Percentiles rank a stretch among this genome's conserved stretches.
Evolutionary conservation across 2,797 vertebrate genomes (phyloP).

Genomic region (Notamacropus eugenii): DNA sequence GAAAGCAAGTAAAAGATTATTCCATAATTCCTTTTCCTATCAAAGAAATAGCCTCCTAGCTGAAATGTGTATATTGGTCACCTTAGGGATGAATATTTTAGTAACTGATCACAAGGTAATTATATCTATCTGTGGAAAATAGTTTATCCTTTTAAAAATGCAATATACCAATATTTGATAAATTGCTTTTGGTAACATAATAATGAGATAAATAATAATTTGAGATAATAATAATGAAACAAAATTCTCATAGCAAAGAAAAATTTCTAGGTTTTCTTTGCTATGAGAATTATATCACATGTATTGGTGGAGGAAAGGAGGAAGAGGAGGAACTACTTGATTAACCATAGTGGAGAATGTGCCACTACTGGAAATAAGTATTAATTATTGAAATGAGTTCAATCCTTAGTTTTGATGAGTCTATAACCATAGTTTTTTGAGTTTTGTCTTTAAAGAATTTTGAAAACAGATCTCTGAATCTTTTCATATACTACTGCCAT

Average conservation of each 20-base stretch:
- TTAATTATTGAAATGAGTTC: not conserved
- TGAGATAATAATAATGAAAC: no score
- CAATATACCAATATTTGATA: not conserved
- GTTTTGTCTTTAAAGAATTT: not conserved
- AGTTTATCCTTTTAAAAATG: not conserved
- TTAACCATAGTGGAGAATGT: not conserved
- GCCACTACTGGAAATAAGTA: not conserved
- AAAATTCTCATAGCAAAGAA: no score
- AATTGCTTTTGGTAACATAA: not conserved
- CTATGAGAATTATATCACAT: not conserved
- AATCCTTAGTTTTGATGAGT: not conserved
- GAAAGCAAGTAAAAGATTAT: not conserved
- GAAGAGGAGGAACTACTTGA: not conserved
- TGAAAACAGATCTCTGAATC: not conserved
- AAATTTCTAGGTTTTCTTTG: not conserved
- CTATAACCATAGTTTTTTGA: not conserved
- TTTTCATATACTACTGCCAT: not conserved
- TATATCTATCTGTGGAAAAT: not conserved
- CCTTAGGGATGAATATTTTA: not conserved
- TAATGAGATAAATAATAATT: no score
- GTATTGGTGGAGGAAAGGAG: not conserved
- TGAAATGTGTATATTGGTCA: not conserved
- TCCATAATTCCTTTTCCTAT: not conserved
- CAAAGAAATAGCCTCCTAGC: not conserved
- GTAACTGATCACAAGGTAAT: not conserved